A percentile compares a stretch with the other conserved stretches of the same genome.
Conservation (phyloP, 2,888 invertebrate species). For the Diplolepis rosae region DNA sequence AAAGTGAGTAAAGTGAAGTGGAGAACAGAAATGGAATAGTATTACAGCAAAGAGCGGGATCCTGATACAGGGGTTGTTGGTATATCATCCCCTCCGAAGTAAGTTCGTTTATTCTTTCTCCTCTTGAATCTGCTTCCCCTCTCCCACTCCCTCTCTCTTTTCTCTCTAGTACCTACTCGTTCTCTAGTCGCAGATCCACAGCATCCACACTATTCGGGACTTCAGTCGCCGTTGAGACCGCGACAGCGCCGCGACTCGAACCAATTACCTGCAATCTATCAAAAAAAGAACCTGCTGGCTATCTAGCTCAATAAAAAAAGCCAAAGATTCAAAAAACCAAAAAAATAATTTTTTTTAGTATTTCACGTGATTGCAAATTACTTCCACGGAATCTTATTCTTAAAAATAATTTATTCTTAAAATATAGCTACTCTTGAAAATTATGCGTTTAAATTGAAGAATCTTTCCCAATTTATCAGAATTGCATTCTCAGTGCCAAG, state of each 20-base stretch:
- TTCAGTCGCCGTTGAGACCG: constrained; percentile 72
- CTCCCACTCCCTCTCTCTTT: constrained; percentile 41
- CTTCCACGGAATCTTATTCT: too few relatives aligned
- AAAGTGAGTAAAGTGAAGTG: neutral
- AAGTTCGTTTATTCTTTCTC: too few relatives aligned
- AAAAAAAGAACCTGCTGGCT: constrained; percentile 15
- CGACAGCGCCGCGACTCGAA: constrained; percentile 65
- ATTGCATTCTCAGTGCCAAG: too few relatives aligned
- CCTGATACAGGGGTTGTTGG: constrained; percentile 8
- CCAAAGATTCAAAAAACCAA: neutral
- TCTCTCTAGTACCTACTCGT: constrained; percentile 39
- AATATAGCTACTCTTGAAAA: neutral
- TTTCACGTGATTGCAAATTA: too few relatives aligned
- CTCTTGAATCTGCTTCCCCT: too few relatives aligned
- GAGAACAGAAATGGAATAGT: constrained; percentile 7
- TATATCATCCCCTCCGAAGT: constrained; percentile 34
- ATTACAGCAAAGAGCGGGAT: constrained; percentile 6
- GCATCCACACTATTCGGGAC: constrained; percentile 65
- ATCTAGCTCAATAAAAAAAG: neutral
- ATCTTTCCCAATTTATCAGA: too few relatives aligned
- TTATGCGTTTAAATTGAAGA: too few relatives aligned
- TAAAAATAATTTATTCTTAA: too few relatives aligned
- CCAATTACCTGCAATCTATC: constrained; percentile 46
- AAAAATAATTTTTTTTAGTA: neutral
- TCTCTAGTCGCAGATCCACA: constrained; percentile 58